phyloP scores from a whole-genome alignment of 2,113 vertebrate genomes.

The Heloderma charlesbogerti region DNA sequence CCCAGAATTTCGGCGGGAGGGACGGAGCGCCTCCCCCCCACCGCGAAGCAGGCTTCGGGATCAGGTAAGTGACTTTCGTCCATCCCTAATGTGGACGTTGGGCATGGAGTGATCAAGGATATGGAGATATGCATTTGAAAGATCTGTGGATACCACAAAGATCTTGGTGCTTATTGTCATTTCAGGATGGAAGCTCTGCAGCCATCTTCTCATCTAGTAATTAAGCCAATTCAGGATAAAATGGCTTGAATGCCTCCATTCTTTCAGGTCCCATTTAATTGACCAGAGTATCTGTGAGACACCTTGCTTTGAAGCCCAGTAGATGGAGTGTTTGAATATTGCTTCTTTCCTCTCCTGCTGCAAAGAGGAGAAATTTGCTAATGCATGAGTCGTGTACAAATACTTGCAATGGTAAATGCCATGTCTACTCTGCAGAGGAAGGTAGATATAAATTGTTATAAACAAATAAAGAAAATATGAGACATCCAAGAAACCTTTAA shows the following conservation, averaged over 20 bases:
- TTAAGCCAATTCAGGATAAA: background rate
- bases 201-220: background rate
- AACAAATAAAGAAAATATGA: background rate
- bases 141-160: background rate
- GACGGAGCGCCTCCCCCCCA: too few relatives aligned
- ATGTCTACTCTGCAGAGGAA: background rate
- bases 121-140: too few relatives aligned
- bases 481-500: background rate
- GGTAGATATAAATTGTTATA: too few relatives aligned
- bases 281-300: background rate
- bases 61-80: too few relatives aligned
- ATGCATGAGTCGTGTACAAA: background rate
- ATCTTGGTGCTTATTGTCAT: background rate
- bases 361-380: background rate
- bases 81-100: too few relatives aligned
- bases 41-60: too few relatives aligned
- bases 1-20: too few relatives aligned
- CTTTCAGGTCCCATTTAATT: background rate
- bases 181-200: background rate
- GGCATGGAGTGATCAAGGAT: too few relatives aligned
- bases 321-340: background rate
- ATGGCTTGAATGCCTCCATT: background rate
- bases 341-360: background rate
- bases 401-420: background rate
- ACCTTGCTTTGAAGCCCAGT: background rate